Conservation (phyloP, 2,797 vertebrate species). For the Neopelma chrysocephalum region DNA sequence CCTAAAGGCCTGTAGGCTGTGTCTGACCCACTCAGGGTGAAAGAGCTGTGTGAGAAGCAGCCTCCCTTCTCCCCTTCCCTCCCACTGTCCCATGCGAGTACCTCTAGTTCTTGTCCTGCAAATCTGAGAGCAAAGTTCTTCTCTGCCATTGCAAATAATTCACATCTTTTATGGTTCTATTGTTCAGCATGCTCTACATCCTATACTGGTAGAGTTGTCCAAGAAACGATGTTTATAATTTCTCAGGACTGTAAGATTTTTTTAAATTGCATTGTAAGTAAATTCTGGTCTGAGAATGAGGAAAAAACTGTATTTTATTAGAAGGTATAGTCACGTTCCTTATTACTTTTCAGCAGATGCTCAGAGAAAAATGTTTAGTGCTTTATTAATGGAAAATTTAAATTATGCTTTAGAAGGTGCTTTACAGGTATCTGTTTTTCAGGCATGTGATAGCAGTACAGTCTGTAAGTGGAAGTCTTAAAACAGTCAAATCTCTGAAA, state of each 20-base stretch:
- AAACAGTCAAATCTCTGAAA: slow-evolving; percentile 33
- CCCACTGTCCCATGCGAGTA: neutral
- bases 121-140: neutral
- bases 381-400: slow-evolving; percentile 27
- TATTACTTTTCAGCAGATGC: neutral
- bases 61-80: neutral
- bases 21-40: neutral
- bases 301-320: neutral
- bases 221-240: neutral
- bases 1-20: neutral
- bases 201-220: neutral
- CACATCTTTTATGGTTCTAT: neutral
- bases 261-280: neutral
- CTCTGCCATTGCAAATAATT: neutral
- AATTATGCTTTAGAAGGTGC: neutral
- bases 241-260: neutral
- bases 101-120: neutral
- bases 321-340: neutral
- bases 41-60: neutral
- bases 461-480: slow-evolving; percentile 22
- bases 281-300: neutral
- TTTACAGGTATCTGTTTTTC: slow-evolving; percentile 15
- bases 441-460: neutral
- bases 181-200: neutral
- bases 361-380: neutral